Percentiles rank a stretch among this genome's conserved stretches.
These are phyloP conservation scores for Pristionchus pacificus DNA, from an alignment of 1,140 invertebrate genomes.

Conservation along the genomic window DNA sequence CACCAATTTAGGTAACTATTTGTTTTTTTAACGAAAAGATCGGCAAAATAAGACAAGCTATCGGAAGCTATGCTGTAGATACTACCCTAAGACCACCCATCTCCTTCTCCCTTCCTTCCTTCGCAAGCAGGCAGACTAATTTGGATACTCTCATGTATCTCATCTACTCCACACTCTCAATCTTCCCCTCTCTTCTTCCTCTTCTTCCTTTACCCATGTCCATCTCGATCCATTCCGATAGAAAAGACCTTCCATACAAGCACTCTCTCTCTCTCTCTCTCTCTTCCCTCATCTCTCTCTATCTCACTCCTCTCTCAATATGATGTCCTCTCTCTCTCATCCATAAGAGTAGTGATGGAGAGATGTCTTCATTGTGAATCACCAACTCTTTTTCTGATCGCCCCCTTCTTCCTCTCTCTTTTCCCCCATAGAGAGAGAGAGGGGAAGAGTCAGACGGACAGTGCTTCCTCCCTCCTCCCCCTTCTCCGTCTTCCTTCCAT, in stretches of 20 bases:
- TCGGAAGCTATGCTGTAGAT: too few relatives aligned
- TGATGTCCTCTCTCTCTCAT: neutral
- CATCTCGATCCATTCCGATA: neutral
- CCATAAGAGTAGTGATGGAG: slow-evolving; percentile 4
- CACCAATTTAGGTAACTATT: too few relatives aligned
- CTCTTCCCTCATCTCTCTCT: neutral
- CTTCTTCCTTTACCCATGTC: slow-evolving; percentile 1
- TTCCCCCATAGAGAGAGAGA: slow-evolving; percentile 4
- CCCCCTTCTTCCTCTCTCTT: neutral
- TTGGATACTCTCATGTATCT: neutral
- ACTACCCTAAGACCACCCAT: too few relatives aligned
- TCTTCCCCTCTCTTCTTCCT: slow-evolving; percentile 8
- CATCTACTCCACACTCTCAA: neutral
- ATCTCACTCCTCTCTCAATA: neutral
- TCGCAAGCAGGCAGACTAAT: neutral
- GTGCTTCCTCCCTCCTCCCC: neutral
- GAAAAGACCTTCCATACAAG: neutral
- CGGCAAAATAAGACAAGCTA: too few relatives aligned
- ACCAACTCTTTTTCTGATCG: neutral
- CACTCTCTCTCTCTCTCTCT: neutral
- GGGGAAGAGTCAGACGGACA: neutral
- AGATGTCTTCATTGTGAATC: neutral
- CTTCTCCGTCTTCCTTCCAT: neutral
- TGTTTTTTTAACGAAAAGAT: too few relatives aligned
- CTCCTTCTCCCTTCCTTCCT: too few relatives aligned